Percentiles rank a stretch among this genome's conserved stretches.
These are phyloP conservation scores for Lanius ludovicianus DNA, from an alignment of 2,113 vertebrate species.

Conservation along the genomic window DNA sequence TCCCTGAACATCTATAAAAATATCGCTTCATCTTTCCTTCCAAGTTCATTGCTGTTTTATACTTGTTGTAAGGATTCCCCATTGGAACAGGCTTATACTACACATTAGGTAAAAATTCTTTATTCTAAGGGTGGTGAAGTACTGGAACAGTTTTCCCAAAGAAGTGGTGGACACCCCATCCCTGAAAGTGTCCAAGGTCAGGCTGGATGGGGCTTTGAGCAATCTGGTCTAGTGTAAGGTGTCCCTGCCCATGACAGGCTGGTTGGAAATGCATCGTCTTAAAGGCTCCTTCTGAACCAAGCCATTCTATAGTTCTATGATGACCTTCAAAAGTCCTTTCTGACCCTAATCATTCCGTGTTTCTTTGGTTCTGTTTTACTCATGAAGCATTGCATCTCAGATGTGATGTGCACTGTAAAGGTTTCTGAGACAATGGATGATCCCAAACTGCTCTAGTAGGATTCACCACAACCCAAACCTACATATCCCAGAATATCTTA, in stretches of 20 bases:
- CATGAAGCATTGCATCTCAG: neutral
- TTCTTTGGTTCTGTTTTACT: neutral
- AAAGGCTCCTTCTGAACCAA: neutral
- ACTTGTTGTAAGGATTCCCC: too few species aligned
- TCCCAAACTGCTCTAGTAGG: neutral
- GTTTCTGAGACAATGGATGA: neutral
- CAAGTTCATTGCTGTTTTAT: too few species aligned
- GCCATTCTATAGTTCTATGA: neutral
- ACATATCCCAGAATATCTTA: neutral
- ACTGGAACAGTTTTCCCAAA: neutral
- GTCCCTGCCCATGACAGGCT: rapidly evolving
- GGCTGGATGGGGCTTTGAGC: neutral
- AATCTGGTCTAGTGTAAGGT: neutral
- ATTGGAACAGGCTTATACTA: too few species aligned
- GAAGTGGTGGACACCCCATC: neutral
- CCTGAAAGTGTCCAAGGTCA: neutral
- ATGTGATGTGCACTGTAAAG: neutral
- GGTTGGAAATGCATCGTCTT: neutral
- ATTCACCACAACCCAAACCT: neutral
- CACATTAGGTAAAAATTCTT: neutral
- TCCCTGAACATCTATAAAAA: too few species aligned
- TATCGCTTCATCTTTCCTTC: too few species aligned
- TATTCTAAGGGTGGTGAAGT: neutral
- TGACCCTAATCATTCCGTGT: neutral
- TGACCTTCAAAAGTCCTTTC: neutral